phyloP scores from a whole-genome alignment of 2,888 invertebrate species.

The Hydropsyche betteni region DNA sequence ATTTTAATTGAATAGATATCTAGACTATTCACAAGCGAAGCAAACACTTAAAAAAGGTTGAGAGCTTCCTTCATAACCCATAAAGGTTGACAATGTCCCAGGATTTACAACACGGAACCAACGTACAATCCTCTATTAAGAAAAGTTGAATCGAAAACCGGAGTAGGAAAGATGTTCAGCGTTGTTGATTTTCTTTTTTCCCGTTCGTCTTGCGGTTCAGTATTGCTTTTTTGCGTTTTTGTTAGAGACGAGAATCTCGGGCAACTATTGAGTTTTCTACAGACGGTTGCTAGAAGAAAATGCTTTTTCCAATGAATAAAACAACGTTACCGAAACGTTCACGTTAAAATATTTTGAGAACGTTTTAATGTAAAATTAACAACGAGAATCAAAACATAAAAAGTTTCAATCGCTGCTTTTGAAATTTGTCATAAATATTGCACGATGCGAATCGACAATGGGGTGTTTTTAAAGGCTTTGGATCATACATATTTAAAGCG shows the following conservation, averaged over 20 bases:
- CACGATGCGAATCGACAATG: not conserved
- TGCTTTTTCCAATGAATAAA: no score
- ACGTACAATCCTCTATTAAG: not conserved
- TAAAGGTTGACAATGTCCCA: constrained; percentile 9
- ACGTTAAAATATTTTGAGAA: not conserved
- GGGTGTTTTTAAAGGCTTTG: not conserved
- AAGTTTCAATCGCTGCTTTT: constrained; percentile 7
- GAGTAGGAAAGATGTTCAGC: no score
- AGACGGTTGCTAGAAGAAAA: no score
- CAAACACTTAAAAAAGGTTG: no score
- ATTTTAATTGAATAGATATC: no score
- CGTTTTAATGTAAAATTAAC: not conserved
- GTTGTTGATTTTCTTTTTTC: not conserved
- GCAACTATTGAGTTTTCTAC: not conserved
- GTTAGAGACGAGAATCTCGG: not conserved
- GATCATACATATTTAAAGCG: constrained; percentile 4
- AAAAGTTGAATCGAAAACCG: not conserved
- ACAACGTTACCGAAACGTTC: not conserved
- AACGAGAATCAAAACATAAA: not conserved
- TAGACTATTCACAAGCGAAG: no score
- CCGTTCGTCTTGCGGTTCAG: not conserved
- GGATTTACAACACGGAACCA: not conserved
- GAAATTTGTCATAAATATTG: not conserved
- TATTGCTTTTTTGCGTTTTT: not conserved
- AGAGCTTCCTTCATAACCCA: not conserved